A percentile compares a stretch with the other conserved stretches of the same genome.
Evolutionary conservation across 2,113 vertebrate genomes (phyloP).

Genomic region (Cepphus grylle): DNA sequence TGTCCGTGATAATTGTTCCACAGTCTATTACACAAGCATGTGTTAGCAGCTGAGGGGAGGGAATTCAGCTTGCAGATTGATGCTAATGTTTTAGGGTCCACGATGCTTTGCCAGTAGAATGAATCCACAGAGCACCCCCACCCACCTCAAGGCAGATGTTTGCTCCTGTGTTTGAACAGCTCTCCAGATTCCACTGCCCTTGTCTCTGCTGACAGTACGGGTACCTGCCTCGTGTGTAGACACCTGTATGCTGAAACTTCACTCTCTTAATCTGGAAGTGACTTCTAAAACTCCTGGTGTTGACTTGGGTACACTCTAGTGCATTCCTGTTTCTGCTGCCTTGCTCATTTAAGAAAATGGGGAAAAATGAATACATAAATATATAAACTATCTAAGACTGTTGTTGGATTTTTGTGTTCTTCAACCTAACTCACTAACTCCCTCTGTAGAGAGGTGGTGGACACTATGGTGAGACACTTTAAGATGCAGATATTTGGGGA

Average conservation of each 20-base stretch:
- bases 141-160: not conserved
- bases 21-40: not conserved
- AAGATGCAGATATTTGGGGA: slow-evolving; percentile 99
- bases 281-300: not conserved
- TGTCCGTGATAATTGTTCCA: not conserved
- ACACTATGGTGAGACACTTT: slow-evolving; percentile 98
- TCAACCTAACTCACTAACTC: not conserved
- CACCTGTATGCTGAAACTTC: not conserved
- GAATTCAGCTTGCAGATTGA: not conserved
- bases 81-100: accelerated
- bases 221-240: not conserved
- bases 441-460: slow-evolving; percentile 89
- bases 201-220: not conserved
- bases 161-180: not conserved
- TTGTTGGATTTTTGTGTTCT: slow-evolving; percentile 3
- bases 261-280: not conserved
- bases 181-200: not conserved
- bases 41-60: not conserved
- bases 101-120: not conserved
- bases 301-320: not conserved
- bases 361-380: not conserved
- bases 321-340: not conserved
- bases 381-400: not conserved
- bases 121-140: not conserved
- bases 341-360: not conserved